Base-by-base conservation (phyloP, 2,888 invertebrate genomes). In the Lasioglossum calceatum region DNA sequence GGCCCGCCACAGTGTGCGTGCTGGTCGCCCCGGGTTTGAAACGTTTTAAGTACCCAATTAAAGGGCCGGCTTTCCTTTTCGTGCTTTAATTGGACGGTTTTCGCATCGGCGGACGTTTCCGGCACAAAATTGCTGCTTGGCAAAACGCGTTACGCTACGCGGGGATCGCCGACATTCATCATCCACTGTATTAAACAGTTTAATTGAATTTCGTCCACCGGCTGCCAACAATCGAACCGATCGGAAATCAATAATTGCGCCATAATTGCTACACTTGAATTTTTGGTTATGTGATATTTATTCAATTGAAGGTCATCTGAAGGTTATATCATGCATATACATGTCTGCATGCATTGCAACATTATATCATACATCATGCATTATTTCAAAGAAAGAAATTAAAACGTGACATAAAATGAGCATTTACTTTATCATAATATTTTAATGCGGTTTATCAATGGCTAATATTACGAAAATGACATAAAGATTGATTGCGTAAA, bases 71-170 rank as follows among this genome's bases (percentile, higher is more conserved):
- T 89, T 76, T 82, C 89, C 88, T 81, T 70, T 75, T 74, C 83
- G 83, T 86, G 84, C 84, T 75, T 89, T 90, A 89, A 89, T 89
- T 89, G 84, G 89, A 61, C 70, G 81, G 88, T 88, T 88, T 88
- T 88, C 83, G 83, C 84, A 39, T 50, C 73, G 71, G 50, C 58
- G 70, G 75, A 77, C 67, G 80, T 81, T 84, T 80, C 80, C 64
- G 82, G 82, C 80, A 82, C 80, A 77, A 82, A 89, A 89, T 89
- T 89, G 85, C 84, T 74, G 87, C 81, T 81, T 89, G 81, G 77
- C 79, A 79, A 82, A 85, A 82, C 39, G 85, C 82, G 82, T 70
- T 75, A 79, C 67, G 74, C 77, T 79, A 70, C 36, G 74, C 27
- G 32, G 79, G 78, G 79, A 81, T 77, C 81, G 39, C 70, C 77